A percentile compares a stretch with the other conserved stretches of the same genome.
Evolutionary conservation across 2,797 vertebrate species (phyloP).

Genomic region (Lepilemur ruficaudatus): DNA sequence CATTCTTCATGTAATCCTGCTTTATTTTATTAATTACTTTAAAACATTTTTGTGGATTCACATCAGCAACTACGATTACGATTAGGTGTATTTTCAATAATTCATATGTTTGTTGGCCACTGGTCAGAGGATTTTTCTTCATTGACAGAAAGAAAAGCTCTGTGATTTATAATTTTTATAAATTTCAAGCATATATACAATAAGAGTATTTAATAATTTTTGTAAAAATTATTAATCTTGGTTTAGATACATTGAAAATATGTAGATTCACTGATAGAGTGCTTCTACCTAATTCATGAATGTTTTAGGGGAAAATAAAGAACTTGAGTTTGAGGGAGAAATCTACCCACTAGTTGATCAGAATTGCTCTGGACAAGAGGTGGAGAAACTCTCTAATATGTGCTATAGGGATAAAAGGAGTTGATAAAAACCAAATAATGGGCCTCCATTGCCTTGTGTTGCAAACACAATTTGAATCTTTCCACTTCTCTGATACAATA

Average conservation of each 20-base stretch:
- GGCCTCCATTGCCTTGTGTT: not conserved
- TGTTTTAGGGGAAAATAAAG: not conserved
- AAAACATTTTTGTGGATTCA: not conserved
- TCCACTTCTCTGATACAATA: not conserved
- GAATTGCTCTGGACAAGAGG: not conserved
- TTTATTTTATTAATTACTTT: not conserved
- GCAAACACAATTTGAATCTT: not conserved
- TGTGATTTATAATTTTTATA: not conserved
- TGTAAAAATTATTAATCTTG: not conserved
- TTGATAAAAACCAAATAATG: not conserved
- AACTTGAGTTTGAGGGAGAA: not conserved
- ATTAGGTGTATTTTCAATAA: not conserved
- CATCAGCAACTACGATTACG: not conserved
- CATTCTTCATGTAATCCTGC: not conserved
- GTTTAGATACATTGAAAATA: not conserved
- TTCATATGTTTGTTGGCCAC: not conserved
- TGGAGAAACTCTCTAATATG: not conserved
- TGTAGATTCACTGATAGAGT: not conserved
- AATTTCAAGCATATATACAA: not conserved
- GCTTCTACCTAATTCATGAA: not conserved
- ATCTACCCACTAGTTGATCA: not conserved
- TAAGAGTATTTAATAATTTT: not conserved
- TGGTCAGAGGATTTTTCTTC: not conserved
- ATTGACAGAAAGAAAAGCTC: not conserved
- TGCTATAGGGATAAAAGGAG: not conserved